These are phyloP conservation scores for Folsomia manolachei DNA, from an alignment of 2,888 invertebrate species.

Conservation along the genomic window DNA sequence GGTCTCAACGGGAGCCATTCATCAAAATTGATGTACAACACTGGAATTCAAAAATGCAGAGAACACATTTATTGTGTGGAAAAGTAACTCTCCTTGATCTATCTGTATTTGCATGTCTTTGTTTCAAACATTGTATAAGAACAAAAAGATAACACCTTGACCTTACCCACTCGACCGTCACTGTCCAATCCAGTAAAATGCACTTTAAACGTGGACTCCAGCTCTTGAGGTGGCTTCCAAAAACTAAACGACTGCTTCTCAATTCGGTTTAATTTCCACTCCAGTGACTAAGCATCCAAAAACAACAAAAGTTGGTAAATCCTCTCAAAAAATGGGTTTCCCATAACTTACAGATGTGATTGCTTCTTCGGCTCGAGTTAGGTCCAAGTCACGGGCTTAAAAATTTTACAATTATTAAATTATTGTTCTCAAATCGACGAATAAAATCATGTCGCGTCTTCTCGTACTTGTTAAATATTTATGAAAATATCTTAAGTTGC, in stretches of 20 bases:
- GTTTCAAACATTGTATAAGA: too few species aligned
- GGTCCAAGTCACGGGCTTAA: not conserved
- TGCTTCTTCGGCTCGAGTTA: not conserved
- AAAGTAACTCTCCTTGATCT: too few species aligned
- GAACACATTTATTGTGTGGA: too few species aligned
- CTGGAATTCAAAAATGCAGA: constrained; percentile 23
- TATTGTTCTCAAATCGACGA: too few species aligned
- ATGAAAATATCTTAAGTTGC: too few species aligned
- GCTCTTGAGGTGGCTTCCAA: constrained; percentile 30
- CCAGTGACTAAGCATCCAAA: not conserved
- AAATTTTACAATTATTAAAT: not conserved
- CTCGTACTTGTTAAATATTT: too few species aligned
- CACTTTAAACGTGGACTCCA: constrained; percentile 29
- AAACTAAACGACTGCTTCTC: not conserved
- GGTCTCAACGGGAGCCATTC: constrained; percentile 33
- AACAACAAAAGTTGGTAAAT: too few species aligned
- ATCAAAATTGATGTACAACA: constrained; percentile 31
- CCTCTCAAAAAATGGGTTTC: too few species aligned
- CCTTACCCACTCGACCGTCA: constrained; percentile 40
- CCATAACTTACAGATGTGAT: not conserved
- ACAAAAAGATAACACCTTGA: not conserved
- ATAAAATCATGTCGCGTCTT: too few species aligned
- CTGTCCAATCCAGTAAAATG: constrained; percentile 27
- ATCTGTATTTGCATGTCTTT: not conserved
- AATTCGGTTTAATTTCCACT: not conserved